Evolutionary conservation across 2,797 vertebrate species (phyloP).

Genomic region (Salmo trutta): DNA sequence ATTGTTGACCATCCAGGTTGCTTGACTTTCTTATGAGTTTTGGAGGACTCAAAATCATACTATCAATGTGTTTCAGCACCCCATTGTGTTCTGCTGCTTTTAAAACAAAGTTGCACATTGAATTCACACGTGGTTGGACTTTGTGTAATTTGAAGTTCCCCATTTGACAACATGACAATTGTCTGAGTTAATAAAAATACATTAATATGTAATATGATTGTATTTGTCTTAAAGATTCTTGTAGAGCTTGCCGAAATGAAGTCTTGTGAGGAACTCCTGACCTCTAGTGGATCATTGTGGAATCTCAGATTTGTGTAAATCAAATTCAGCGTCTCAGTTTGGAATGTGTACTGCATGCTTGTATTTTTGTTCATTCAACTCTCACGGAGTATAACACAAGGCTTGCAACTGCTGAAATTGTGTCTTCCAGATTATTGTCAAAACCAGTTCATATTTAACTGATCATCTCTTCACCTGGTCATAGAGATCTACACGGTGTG

Average conservation of each 20-base stretch:
- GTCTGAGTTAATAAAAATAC: not conserved
- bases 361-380: not conserved
- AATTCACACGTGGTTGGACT: not conserved
- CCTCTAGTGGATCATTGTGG: slow-evolving; percentile 1
- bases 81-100: not conserved
- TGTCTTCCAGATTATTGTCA: not conserved
- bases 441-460: not conserved
- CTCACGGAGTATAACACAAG: not conserved
- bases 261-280: not conserved
- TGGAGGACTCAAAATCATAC: not conserved
- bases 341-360: not conserved
- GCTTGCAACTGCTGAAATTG: not conserved
- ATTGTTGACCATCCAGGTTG: not conserved
- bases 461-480: not conserved
- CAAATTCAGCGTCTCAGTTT: not conserved
- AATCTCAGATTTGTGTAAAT: not conserved
- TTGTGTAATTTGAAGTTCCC: not conserved
- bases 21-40: not conserved
- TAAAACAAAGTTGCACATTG: not conserved
- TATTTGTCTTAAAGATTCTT: not conserved
- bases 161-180: not conserved
- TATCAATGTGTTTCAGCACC: not conserved
- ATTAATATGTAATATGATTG: not conserved
- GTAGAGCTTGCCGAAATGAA: no score
- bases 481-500: no score